Base-by-base conservation (phyloP, 2,888 invertebrate genomes). In the Pammene fasciana region DNA sequence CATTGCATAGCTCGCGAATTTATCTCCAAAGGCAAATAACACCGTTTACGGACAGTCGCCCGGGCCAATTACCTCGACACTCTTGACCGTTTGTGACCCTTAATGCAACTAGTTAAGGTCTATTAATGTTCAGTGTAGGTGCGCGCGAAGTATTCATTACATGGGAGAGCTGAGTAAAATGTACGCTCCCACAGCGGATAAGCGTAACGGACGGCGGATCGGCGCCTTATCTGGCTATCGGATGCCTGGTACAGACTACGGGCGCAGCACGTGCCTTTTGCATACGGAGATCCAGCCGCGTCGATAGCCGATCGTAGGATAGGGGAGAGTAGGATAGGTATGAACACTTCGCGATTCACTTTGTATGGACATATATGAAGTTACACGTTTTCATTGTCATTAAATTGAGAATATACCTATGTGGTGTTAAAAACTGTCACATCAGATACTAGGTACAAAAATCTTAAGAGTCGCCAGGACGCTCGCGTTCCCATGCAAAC, bases 81-180 rank as follows among this genome's bases (percentile, higher is more conserved):
- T 11, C 11, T 43, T 43, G 43, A 43, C 43, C 43, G 43, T 10
- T 43, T 11, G 11, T 43, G 10, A 43, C 7, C 43, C 43, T 13
- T 43, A 43, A 2, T 43, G 13, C 43, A 43, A 43, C 1, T 7
- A 43, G 11, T 9, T 43, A 43, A 10, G 11, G 43, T 43, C 43
- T 43, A 13, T 11, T 11, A 11, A 1, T 10, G 43, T 43, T 43
- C 7, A 38, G 38, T 43, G 11, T 43, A 43, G 0, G 82, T 81
- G 82, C 78, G 79, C 77, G 79, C 82, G 76, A 83, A 81, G 84
- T 86, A 87, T 87, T 88, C 86, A 89, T 89, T 89, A 89, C 85
- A 86, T 75, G 76, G 81, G 78, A 79, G 82, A 81, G 79, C 78
- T 79, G 79, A 79, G 77, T 78, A 79, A 83, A 89, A 85, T 86